A percentile compares a stretch with the other conserved stretches of the same genome.
phyloP scores from a whole-genome alignment of 1,140 invertebrate genomes.

The Hyphantria cunea region DNA sequence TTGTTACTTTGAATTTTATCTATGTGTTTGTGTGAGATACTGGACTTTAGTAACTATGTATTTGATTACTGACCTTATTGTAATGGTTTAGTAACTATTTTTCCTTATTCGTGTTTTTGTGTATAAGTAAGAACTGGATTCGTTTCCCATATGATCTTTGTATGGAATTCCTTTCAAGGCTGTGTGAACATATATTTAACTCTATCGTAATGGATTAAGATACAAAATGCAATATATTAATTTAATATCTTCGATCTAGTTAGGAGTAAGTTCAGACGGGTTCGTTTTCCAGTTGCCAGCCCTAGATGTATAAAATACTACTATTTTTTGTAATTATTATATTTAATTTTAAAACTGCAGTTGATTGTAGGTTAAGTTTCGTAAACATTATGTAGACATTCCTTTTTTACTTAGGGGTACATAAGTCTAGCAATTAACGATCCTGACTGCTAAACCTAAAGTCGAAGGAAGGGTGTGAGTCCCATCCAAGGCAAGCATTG shows the following conservation, averaged over 20 bases:
- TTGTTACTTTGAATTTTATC: slow-evolving; percentile 58
- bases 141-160: slow-evolving; percentile 77
- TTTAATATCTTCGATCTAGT: slow-evolving; percentile 50
- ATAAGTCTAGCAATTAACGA: background rate
- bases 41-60: slow-evolving; percentile 38
- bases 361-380: slow-evolving; percentile 11
- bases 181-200: slow-evolving; percentile 30
- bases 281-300: slow-evolving; percentile 45
- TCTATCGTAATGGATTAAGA: slow-evolving; percentile 30
- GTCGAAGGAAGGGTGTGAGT: too few relatives aligned
- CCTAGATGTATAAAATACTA: slow-evolving; percentile 33
- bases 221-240: slow-evolving; percentile 29
- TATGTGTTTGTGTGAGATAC: slow-evolving; percentile 46
- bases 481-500: too few relatives aligned
- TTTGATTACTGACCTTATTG: slow-evolving; percentile 18
- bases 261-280: slow-evolving; percentile 59
- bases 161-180: slow-evolving; percentile 68
- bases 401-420: too few relatives aligned
- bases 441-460: too few relatives aligned
- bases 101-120: slow-evolving; percentile 19
- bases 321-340: slow-evolving; percentile 30
- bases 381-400: background rate
- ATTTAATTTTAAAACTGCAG: slow-evolving; percentile 18
- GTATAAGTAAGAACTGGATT: slow-evolving; percentile 71
- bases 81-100: slow-evolving; percentile 8